Evolutionary conservation across 2,888 invertebrate genomes (phyloP), one percentile per base, ranked within the genome.

Genomic region (Anthophora plumipes): DNA sequence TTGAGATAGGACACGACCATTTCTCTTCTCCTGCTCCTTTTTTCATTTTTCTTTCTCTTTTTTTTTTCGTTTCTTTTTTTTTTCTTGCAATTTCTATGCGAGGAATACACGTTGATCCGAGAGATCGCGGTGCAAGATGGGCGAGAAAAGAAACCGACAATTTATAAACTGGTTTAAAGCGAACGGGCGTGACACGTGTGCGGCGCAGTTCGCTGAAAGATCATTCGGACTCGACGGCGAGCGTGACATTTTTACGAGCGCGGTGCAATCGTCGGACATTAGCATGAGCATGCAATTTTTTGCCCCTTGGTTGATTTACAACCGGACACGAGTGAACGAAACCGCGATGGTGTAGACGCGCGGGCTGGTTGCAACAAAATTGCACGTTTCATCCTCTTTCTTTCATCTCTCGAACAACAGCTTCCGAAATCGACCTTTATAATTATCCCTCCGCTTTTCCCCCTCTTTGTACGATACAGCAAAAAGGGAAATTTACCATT

Each of bases 231-330:
- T 17, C 73, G 46, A 17, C 59, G 68, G 31, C 70, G 59, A 59
- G 52, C 31, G 48, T 60, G 80, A 80, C 68, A 72, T 73, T 84
- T 84, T 85, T 85, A 82, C 64, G 84, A 74, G 39, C 82, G 48
- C 54, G 60, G 39, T 22, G 82, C 75, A 68, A 86, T 77, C 77
- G 61, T 41, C 61, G 69, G 46, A 69, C 77, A 73, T 85, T 74
- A 76, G 64, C 70, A 70, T 69, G 61, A 63, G 59, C 52, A 37
- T 84, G 59, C 57, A 72, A 77, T 64, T 67, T 71, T 77, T 66
- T 67, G 50, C 48, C 46, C 6, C 43, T 31, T 39, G 31, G 48
- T 46, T 78, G 77, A 85, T 86, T 86, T 82, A 85, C 60, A 54
- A 22, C 41, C 64, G 4, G n/a, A 25, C 25, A 14, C 22, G n/a